These are phyloP conservation scores for Trematomus bernacchii DNA, from an alignment of 2,797 vertebrate species.

Conservation along the genomic window DNA sequence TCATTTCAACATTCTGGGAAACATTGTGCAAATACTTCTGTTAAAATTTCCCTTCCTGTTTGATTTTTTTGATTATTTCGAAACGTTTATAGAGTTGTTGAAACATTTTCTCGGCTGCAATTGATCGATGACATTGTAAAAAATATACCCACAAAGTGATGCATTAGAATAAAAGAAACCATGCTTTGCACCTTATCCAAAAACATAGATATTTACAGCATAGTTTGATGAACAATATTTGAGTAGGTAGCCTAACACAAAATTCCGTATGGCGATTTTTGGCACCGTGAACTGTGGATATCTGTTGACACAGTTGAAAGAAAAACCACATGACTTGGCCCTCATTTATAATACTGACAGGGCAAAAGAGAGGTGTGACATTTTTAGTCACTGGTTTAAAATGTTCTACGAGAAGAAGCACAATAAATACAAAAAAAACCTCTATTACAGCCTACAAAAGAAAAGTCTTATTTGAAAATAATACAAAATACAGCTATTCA, in stretches of 20 bases:
- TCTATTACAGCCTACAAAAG: not conserved
- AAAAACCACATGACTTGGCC: slow-evolving; percentile 50
- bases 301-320: slow-evolving; percentile 43
- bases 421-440: slow-evolving; percentile 29
- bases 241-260: too few species aligned
- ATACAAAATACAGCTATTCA: not conserved
- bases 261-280: slow-evolving; percentile 1
- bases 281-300: slow-evolving; percentile 17
- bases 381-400: not conserved
- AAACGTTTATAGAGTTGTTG: not conserved
- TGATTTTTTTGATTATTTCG: not conserved
- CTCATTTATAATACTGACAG: slow-evolving; percentile 36
- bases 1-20: not conserved
- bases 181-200: not conserved
- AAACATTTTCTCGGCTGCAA: not conserved
- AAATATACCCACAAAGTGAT: not conserved
- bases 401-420: not conserved
- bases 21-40: too few species aligned
- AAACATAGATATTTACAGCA: too few species aligned
- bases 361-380: slow-evolving; percentile 23
- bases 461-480: slow-evolving; percentile 2
- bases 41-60: too few species aligned
- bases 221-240: too few species aligned
- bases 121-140: not conserved
- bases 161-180: not conserved